These are phyloP conservation scores for Maniola hyperantus DNA, from an alignment of 2,888 invertebrate species.

Conservation along the genomic window DNA sequence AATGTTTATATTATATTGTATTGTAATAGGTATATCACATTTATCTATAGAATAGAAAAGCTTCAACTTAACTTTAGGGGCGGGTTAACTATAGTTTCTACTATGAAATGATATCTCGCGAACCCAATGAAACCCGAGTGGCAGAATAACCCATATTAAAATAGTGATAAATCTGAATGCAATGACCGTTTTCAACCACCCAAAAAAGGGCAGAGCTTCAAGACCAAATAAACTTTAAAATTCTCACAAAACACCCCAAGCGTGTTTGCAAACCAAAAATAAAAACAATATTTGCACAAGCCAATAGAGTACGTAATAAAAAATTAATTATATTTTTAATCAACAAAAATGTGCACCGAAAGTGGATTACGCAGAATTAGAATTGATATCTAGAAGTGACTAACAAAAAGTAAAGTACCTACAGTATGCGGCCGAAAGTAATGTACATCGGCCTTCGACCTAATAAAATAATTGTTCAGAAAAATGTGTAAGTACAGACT, in stretches of 20 bases:
- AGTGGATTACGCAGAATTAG: constrained; percentile 49
- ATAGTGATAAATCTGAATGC: background rate
- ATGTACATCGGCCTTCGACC: too few species aligned
- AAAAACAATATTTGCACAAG: constrained; percentile 71
- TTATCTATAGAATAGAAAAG: too few species aligned
- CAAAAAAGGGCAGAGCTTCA: constrained; percentile 16
- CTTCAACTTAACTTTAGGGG: too few species aligned
- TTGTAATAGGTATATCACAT: too few species aligned
- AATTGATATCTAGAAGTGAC: constrained; percentile 46
- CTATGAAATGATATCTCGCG: too few species aligned
- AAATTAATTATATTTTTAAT: constrained; percentile 81
- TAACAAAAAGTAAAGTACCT: background rate
- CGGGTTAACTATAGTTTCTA: too few species aligned
- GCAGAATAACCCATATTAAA: background rate
- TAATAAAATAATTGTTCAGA: too few species aligned
- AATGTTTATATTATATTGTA: too few species aligned
- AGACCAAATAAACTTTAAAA: constrained; percentile 49
- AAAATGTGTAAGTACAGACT: too few species aligned
- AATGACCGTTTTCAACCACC: background rate
- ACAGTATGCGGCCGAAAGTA: too few species aligned
- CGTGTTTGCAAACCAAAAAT: constrained; percentile 58
- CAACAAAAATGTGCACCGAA: constrained; percentile 69
- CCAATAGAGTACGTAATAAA: constrained; percentile 75
- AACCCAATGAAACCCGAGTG: too few species aligned
- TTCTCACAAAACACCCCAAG: constrained; percentile 50